Evolutionary conservation across 2,888 invertebrate species (phyloP).

Genomic region (Euplagia quadripunctaria): DNA sequence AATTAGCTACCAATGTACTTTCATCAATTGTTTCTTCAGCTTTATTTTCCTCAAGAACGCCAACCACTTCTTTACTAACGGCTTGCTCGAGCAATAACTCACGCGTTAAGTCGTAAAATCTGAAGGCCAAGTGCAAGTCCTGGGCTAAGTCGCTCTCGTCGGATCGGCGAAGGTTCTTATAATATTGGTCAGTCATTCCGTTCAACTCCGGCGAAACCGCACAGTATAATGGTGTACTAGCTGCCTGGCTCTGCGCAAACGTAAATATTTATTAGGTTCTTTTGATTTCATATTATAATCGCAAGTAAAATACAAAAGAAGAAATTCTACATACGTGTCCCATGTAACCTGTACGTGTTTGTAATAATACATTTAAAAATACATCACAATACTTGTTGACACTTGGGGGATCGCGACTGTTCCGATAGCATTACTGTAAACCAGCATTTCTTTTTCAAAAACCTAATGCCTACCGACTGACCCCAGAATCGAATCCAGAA

Average conservation of each 20-base stretch:
- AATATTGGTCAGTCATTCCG: constrained; percentile 94
- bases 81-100: constrained; percentile 63
- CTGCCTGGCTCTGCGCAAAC: constrained; percentile 93
- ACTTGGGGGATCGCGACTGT: too few species aligned
- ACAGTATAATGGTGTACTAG: constrained; percentile 95
- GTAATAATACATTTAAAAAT: too few species aligned
- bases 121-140: constrained; percentile 73
- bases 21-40: constrained; percentile 48
- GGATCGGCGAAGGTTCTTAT: constrained; percentile 94
- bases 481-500: too few species aligned
- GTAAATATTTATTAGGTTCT: not conserved
- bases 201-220: constrained; percentile 93
- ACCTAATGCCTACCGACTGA: too few species aligned
- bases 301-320: too few species aligned
- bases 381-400: too few species aligned
- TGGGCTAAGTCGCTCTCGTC: constrained; percentile 73
- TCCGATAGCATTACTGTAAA: too few species aligned
- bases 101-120: constrained; percentile 67
- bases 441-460: too few species aligned
- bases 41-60: constrained; percentile 35
- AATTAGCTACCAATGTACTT: constrained; percentile 55
- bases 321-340: too few species aligned
- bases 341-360: too few species aligned
- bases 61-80: not conserved
- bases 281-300: not conserved